phyloP scores from a whole-genome alignment of 1,140 invertebrate species.

The Drosophila bifasciata region DNA sequence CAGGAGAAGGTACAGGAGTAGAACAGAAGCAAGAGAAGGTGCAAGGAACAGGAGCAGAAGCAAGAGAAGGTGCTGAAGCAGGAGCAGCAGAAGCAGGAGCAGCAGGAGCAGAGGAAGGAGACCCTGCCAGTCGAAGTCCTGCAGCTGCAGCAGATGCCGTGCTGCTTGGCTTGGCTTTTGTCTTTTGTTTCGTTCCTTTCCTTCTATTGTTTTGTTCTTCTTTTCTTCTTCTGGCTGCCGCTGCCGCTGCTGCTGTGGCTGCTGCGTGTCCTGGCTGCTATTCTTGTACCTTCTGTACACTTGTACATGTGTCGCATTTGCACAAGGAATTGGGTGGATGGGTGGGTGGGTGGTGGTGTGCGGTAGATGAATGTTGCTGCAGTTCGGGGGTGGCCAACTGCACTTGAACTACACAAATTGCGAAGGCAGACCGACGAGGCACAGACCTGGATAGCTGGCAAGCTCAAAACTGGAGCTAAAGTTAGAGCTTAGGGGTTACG shows the following conservation, averaged over 20 bases:
- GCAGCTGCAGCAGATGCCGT: conserved; percentile 1
- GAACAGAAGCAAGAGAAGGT: not conserved
- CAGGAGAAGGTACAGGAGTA: no score
- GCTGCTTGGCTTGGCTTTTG: not conserved
- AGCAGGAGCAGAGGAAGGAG: not conserved
- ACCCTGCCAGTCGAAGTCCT: no score
- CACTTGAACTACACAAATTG: conserved; percentile 74
- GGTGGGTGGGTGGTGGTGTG: conserved; percentile 3
- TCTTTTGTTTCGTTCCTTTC: conserved; percentile 53
- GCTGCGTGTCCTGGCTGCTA: conserved; percentile 10
- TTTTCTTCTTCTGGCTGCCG: no score
- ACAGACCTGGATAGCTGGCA: conserved; percentile 17
- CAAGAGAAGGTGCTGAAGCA: no score
- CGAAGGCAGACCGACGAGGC: conserved; percentile 6
- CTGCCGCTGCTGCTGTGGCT: no score
- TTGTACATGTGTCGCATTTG: conserved; percentile 75
- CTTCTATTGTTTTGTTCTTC: conserved; percentile 33
- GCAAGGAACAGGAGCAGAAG: not conserved
- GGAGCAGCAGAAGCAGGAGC: not conserved
- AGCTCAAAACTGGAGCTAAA: no score
- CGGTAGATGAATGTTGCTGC: not conserved
- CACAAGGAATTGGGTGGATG: not conserved
- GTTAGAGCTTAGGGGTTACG: not conserved
- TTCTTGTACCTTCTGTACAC: conserved; percentile 46
- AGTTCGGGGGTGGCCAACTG: conserved; percentile 24